Conservation (phyloP, 2,888 invertebrate species). For the Ceratothoa steindachneri region DNA sequence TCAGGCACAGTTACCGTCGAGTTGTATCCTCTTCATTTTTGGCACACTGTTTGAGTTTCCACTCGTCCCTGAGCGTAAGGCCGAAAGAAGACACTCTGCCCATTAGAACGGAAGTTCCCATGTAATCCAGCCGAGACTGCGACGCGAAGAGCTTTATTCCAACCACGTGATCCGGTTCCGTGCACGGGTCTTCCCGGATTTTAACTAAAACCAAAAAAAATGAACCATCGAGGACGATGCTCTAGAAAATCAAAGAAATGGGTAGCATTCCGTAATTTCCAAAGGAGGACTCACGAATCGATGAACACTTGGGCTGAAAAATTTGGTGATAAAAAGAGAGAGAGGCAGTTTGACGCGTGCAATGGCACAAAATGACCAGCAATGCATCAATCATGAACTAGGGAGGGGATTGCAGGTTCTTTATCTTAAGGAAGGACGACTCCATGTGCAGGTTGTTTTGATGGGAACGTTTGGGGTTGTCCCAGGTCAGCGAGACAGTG, state of each 20-base stretch:
- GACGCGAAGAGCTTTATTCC: conserved; percentile 76
- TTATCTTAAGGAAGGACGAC: too few relatives aligned
- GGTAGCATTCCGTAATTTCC: too few relatives aligned
- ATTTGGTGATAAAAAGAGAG: not conserved
- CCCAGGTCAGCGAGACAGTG: too few relatives aligned
- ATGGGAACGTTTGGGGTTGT: too few relatives aligned
- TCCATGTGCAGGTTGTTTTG: too few relatives aligned
- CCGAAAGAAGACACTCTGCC: conserved; percentile 77
- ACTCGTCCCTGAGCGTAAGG: conserved; percentile 78
- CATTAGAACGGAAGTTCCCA: conserved; percentile 95
- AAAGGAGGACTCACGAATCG: too few relatives aligned
- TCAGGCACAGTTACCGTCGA: conserved; percentile 41
- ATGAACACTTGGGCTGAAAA: too few relatives aligned
- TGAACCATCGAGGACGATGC: not conserved
- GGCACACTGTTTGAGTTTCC: conserved; percentile 63
- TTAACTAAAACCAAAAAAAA: conserved; percentile 61
- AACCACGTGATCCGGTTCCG: conserved; percentile 81
- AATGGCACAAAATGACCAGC: too few relatives aligned
- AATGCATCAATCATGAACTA: too few relatives aligned
- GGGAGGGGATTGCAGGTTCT: too few relatives aligned
- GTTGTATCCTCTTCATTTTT: conserved; percentile 36
- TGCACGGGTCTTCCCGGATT: conserved; percentile 82
- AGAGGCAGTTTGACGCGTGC: not conserved
- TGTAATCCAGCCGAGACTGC: conserved; percentile 90
- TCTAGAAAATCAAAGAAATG: conserved; percentile 18